phyloP scores from a whole-genome alignment of 2,797 vertebrate genomes.

The Danionella dracula region DNA sequence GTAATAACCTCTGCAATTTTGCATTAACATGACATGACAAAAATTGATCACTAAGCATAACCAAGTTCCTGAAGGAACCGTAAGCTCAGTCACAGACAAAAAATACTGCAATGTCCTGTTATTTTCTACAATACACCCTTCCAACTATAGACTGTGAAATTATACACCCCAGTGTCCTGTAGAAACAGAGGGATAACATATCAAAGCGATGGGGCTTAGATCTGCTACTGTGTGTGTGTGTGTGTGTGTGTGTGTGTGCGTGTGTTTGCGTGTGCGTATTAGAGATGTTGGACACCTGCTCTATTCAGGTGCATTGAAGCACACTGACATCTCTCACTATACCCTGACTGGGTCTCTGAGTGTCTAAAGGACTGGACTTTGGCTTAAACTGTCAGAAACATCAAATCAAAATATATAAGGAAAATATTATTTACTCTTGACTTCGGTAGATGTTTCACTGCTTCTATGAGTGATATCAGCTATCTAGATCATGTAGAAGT shows the following conservation, averaged over 20 bases:
- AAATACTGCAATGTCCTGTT: no score
- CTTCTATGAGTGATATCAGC: no score
- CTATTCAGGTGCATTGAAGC: conserved; percentile 50
- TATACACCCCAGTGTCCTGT: background rate
- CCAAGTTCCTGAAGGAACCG: no score
- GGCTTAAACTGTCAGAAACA: background rate
- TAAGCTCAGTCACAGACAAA: no score
- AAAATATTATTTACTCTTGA: no score
- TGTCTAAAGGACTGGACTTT: background rate
- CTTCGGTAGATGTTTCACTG: no score
- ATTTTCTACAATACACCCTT: no score
- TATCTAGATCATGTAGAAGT: conserved; percentile 34
- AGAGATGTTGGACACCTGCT: conserved; percentile 44
- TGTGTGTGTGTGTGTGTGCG: conserved; percentile 5
- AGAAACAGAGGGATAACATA: conserved; percentile 42
- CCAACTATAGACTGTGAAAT: background rate
- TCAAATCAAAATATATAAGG: no score
- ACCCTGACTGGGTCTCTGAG: conserved; percentile 21
- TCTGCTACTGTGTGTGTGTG: background rate
- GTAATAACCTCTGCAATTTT: no score
- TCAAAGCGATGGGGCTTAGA: conserved; percentile 33
- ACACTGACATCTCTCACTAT: conserved; percentile 31
- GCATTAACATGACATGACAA: no score
- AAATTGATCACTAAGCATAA: no score
- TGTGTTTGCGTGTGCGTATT: conserved; percentile 11